phyloP scores from a whole-genome alignment of 1,140 invertebrate genomes.

The Caenorhabditis tropicalis region DNA sequence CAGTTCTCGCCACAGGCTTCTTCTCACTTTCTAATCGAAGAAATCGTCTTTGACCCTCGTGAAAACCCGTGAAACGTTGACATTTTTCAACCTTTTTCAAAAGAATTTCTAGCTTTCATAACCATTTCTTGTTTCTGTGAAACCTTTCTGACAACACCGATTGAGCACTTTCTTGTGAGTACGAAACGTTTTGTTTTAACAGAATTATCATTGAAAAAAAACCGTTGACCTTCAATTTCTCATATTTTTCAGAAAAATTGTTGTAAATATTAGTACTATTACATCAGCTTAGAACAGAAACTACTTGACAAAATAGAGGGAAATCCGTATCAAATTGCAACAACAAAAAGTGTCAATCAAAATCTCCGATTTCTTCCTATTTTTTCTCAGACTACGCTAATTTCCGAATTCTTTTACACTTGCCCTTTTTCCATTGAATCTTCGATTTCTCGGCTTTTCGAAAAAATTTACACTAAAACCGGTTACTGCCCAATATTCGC shows the following conservation, averaged over 20 bases:
- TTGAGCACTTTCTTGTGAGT: background rate
- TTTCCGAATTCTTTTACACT: background rate
- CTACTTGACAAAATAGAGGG: background rate
- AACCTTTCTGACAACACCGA: background rate
- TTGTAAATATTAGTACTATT: slow-evolving; percentile 33
- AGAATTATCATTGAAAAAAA: too few relatives aligned
- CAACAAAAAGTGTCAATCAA: slow-evolving; percentile 36
- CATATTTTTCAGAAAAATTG: background rate
- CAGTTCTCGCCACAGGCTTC: background rate
- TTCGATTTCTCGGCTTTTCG: background rate
- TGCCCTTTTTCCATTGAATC: background rate
- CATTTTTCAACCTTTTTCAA: background rate
- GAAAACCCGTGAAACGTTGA: background rate
- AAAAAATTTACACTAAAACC: background rate
- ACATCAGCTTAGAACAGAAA: background rate
- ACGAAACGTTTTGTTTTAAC: background rate
- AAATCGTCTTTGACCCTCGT: slow-evolving; percentile 31
- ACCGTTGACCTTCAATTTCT: too few relatives aligned
- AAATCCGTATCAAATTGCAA: slow-evolving; percentile 36
- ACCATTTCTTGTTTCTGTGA: background rate
- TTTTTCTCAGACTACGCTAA: slow-evolving; percentile 3
- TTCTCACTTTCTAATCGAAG: background rate
- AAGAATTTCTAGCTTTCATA: background rate
- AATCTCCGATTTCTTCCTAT: slow-evolving; percentile 7
- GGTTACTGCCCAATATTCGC: background rate